These are phyloP conservation scores for Mesorhabditis sp. DNA, from an alignment of 2,888 invertebrate genomes.

Conservation along the genomic window DNA sequence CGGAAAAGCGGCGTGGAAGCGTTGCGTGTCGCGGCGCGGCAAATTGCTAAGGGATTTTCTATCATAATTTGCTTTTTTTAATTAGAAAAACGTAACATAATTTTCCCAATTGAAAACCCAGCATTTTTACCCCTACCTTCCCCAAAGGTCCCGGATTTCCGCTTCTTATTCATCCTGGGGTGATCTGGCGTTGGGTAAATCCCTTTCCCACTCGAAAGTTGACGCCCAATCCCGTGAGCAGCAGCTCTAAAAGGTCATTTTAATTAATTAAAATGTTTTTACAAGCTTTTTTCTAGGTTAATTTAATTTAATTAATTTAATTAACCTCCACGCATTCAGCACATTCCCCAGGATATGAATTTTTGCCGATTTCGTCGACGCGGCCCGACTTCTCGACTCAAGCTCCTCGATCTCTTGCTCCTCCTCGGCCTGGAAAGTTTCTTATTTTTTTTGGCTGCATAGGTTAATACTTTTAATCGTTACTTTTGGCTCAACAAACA, in stretches of 20 bases:
- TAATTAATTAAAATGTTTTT: not conserved
- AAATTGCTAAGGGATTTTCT: no score
- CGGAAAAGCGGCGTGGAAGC: no score
- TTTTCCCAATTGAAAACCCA: no score
- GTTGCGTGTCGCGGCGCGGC: no score
- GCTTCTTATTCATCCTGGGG: not conserved
- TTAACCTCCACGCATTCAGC: not conserved
- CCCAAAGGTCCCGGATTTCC: not conserved
- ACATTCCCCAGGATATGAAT: not conserved
- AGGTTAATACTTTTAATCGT: not conserved
- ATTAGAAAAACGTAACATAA: no score
- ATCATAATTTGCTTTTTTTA: no score
- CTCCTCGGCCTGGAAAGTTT: not conserved
- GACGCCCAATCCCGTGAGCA: not conserved
- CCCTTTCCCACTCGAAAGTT: slow-evolving; percentile 1
- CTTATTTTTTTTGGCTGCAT: not conserved
- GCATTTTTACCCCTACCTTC: not conserved
- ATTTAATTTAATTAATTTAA: no score
- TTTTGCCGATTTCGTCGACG: not conserved
- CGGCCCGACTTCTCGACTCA: not conserved
- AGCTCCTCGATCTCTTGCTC: not conserved
- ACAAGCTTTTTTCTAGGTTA: not conserved
- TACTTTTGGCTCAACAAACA: no score
- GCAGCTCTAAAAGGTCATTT: not conserved
- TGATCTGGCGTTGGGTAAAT: not conserved